phyloP scores from a whole-genome alignment of 2,113 vertebrate genomes.

The Patagioenas fasciata region DNA sequence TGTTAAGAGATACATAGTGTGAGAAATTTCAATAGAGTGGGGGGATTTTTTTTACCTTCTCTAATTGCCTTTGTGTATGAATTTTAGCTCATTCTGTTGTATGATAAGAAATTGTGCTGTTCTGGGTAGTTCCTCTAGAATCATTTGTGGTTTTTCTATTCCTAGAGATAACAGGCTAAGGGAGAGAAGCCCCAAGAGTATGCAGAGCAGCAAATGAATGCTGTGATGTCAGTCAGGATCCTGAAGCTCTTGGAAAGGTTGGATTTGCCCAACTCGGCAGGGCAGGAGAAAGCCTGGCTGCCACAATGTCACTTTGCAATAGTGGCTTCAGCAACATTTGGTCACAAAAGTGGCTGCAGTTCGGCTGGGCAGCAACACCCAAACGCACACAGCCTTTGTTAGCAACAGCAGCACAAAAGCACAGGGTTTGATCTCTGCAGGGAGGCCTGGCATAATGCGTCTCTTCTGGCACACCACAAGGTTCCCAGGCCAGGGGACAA shows the following conservation, averaged over 20 bases:
- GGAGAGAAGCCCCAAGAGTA: background rate
- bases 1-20: background rate
- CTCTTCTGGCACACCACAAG: background rate
- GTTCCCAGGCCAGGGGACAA: background rate
- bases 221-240: rapidly evolving
- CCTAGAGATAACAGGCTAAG: background rate
- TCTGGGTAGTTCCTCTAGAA: background rate
- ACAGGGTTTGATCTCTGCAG: rapidly evolving
- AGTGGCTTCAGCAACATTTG: background rate
- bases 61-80: background rate
- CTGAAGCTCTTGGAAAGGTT: background rate
- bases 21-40: background rate
- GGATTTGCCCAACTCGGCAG: background rate
- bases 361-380: rapidly evolving
- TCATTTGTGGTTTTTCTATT: background rate
- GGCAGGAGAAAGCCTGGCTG: background rate
- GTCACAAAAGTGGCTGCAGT: rapidly evolving
- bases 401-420: background rate
- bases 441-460: background rate
- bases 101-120: background rate
- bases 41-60: background rate
- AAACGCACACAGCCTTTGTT: rapidly evolving
- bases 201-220: background rate
- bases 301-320: background rate
- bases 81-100: background rate